Percentiles rank a stretch among this genome's conserved stretches.
phyloP scores from a whole-genome alignment of 2,113 vertebrate species.

The Bos javanicus region DNA sequence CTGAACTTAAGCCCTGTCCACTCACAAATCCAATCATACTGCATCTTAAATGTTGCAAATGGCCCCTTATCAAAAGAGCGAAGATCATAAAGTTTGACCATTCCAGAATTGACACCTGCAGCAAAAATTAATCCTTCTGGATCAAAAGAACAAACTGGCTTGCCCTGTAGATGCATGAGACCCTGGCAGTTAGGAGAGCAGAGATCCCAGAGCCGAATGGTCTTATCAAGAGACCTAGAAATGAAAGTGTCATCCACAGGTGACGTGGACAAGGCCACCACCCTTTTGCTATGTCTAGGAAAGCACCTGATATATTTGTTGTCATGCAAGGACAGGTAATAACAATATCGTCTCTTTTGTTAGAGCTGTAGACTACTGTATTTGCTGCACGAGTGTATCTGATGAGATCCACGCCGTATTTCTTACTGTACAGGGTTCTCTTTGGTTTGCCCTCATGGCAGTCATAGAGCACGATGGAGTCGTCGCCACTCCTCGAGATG shows the following conservation, averaged over 20 bases:
- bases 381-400: conserved; percentile 98
- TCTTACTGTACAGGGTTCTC: conserved; percentile 98
- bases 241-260: conserved; percentile 99
- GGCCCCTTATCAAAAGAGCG: conserved; percentile 98
- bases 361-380: conserved; percentile 99
- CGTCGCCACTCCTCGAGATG: conserved; percentile 97
- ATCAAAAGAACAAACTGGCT: conserved; percentile 98
- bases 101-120: conserved; percentile 98
- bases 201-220: conserved; percentile 97
- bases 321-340: conserved; percentile 97
- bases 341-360: conserved; percentile 99
- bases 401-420: conserved; percentile 98
- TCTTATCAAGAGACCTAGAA: conserved; percentile 98
- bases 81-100: conserved; percentile 98
- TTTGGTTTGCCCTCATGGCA: conserved; percentile 99
- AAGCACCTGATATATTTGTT: conserved; percentile 99
- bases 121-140: conserved; percentile 99
- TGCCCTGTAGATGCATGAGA: conserved; percentile 97
- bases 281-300: conserved; percentile 96
- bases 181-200: conserved; percentile 98
- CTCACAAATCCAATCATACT: conserved; percentile 95
- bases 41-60: conserved; percentile 98
- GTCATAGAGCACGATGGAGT: conserved; percentile 96
- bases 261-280: conserved; percentile 98
- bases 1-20: conserved; percentile 99